Conservation (phyloP, 2,888 invertebrate species). For the Mythimna pallens region DNA sequence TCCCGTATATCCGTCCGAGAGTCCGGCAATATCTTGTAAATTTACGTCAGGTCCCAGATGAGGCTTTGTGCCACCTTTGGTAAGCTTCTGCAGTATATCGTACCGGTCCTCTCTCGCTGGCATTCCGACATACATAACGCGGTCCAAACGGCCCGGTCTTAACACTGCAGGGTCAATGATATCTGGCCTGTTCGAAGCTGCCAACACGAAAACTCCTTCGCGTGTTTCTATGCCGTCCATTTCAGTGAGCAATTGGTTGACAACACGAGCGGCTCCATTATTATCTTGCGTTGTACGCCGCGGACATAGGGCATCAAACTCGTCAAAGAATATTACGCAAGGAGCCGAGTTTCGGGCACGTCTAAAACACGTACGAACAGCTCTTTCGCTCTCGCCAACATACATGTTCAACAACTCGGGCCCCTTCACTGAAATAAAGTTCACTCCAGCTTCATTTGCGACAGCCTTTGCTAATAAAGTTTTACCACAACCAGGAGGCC, state of each 20-base stretch:
- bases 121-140: conserved; percentile 97
- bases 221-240: conserved; percentile 99
- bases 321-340: conserved; percentile 99
- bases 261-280: conserved; percentile 95
- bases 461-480: conserved; percentile 99
- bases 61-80: conserved; percentile 96
- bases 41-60: conserved; percentile 94
- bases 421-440: conserved; percentile 99
- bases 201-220: conserved; percentile 98
- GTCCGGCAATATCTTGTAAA: conserved; percentile 92
- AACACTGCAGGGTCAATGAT: conserved; percentile 99
- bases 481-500: conserved; percentile 99
- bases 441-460: conserved; percentile 99
- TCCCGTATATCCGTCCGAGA: conserved; percentile 96
- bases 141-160: conserved; percentile 96
- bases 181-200: conserved; percentile 99
- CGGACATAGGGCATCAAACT: conserved; percentile 98
- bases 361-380: conserved; percentile 98
- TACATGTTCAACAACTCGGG: conserved; percentile 99
- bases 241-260: conserved; percentile 99
- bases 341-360: conserved; percentile 98
- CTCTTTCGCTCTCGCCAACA: conserved; percentile 99
- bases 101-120: conserved; percentile 94
- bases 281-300: conserved; percentile 94
- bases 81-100: conserved; percentile 97